Conservation (phyloP, 2,888 invertebrate species). For the Metopia argyrocephala region DNA sequence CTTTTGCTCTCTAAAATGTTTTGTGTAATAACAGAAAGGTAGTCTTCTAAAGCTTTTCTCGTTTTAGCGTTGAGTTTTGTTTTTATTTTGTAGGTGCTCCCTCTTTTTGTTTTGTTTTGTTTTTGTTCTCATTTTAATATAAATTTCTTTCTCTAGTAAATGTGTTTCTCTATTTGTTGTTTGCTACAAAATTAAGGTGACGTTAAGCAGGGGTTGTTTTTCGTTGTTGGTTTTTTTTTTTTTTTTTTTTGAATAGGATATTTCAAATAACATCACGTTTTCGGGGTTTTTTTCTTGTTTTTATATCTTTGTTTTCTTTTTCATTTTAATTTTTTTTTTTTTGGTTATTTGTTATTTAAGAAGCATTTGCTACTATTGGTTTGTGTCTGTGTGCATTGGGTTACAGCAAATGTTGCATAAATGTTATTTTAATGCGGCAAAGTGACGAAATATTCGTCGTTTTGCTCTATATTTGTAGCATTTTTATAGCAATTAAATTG, state of each 20-base stretch:
- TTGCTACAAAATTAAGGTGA: not conserved
- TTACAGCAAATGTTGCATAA: slow-evolving; percentile 50
- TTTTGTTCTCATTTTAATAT: not conserved
- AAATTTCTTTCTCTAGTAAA: not conserved
- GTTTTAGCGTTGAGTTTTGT: slow-evolving; percentile 28
- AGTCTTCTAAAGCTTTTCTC: slow-evolving; percentile 20
- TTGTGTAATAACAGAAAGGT: slow-evolving; percentile 8
- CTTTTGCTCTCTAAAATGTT: slow-evolving; percentile 1
- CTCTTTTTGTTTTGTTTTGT: not conserved
- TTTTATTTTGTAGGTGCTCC: not conserved
- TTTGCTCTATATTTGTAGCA: not conserved
- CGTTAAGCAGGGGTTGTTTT: not conserved
- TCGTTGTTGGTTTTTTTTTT: not conserved
- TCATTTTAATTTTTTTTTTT: slow-evolving; percentile 17
- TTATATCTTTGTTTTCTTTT: slow-evolving; percentile 1
- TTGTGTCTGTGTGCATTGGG: slow-evolving; percentile 17
- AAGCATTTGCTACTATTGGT: slow-evolving; percentile 8
- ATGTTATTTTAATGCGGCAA: slow-evolving; percentile 58
- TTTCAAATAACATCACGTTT: not conserved
- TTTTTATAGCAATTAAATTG: slow-evolving; percentile 5
- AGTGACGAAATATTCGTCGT: slow-evolving; percentile 12
- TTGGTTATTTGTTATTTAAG: not conserved
- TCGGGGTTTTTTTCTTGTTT: slow-evolving; percentile 2
- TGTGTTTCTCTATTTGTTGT: slow-evolving; percentile 5
- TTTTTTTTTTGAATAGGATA: too few species aligned